Base-by-base conservation (phyloP, 1,140 invertebrate genomes). In the Drosophila ohnishii region DNA sequence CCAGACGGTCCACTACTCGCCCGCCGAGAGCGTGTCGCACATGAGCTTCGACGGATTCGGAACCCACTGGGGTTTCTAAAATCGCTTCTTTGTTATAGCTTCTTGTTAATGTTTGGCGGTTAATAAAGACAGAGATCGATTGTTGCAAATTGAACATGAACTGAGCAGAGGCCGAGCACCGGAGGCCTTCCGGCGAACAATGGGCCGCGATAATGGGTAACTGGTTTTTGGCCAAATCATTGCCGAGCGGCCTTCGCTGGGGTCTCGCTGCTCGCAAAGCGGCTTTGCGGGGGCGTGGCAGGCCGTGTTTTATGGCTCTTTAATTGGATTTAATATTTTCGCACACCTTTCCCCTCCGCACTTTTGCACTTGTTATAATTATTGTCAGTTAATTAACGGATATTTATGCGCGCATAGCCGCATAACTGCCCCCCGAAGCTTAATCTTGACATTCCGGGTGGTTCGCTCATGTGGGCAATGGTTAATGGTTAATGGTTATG, bases 1-100 rank as follows among this genome's bases (percentile, higher is more conserved):
- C 53, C 90, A 91, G 72, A 91, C 90, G 37, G 87, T 91, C 1
- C 87, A 86, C 63, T 93, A 93, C 62, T 93, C 93, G 32, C 93
- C 93, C 67, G 93, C 93, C 30, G 90, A 92, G 66, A 91, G 92
- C 58, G 93, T 94, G 28, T 92, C 93, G 32, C 92, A 94, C 80
- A 92, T 93, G 70, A 91, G 90, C 78, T 94, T 93, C 90, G 90
- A 91, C 63, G 92, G 93, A 67, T 90, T 92, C 57, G 93, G 93
- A 67, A 93, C 92, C 80, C 92, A 92, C 87, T 94, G 93, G 89
- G 92, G 90, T 63, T 93, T 92, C 91, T 92, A 92, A 91, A 91
- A 84, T 40, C 58, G 9, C 25, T 45, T n/a, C 35, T 39, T 19
- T 30, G 25, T 48, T 42, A 72, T 69, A 65, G 62, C 57, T 70